phyloP scores from a whole-genome alignment of 2,113 vertebrate species.

The Noturus placidus region DNA sequence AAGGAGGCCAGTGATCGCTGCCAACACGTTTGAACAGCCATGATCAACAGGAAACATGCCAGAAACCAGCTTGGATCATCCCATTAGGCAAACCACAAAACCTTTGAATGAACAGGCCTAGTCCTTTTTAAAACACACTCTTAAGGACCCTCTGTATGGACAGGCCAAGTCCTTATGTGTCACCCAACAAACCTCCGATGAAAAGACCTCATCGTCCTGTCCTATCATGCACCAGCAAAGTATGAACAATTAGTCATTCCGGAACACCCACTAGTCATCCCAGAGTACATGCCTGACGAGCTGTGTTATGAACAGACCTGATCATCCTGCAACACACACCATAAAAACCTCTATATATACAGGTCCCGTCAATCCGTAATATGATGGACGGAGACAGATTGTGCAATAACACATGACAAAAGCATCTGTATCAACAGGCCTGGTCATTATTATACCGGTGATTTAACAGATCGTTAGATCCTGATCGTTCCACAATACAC shows the following conservation, averaged over 20 bases:
- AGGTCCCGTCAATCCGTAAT: neutral
- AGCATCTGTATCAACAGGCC: neutral
- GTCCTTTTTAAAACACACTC: neutral
- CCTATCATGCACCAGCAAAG: neutral
- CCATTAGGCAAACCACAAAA: neutral
- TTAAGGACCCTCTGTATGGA: neutral
- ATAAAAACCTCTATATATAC: neutral
- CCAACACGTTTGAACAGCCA: constrained; percentile 54
- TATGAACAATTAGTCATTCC: neutral
- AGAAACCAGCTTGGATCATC: neutral
- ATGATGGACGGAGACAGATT: neutral
- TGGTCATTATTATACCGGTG: neutral
- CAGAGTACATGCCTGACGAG: neutral
- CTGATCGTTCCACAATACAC: neutral
- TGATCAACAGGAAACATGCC: constrained; percentile 21
- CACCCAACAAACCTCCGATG: neutral
- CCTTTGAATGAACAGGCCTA: neutral
- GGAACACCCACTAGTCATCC: neutral
- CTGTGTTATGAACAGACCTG: neutral
- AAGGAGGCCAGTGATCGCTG: constrained; percentile 73
- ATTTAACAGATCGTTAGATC: neutral
- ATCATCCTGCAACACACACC: neutral
- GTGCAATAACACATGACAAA: neutral
- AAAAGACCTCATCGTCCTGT: neutral
- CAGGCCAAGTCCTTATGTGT: neutral